Percentiles rank a stretch among this genome's conserved stretches.
phyloP scores from a whole-genome alignment of 2,113 vertebrate species.

The Crypturellus undulatus region DNA sequence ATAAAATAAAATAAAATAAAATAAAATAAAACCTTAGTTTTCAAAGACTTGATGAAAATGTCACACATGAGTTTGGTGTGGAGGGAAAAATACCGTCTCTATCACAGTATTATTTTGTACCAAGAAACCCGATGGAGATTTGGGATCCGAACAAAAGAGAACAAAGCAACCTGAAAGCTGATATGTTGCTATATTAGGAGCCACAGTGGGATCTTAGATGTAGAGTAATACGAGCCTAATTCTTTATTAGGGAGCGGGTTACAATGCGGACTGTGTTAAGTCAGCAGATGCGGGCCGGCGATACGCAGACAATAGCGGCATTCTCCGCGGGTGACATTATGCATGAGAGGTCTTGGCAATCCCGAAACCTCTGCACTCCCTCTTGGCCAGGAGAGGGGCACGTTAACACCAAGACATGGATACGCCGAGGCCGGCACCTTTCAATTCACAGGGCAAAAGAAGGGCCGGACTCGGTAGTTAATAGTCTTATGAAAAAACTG shows the following conservation, averaged over 20 bases:
- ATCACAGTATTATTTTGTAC: background rate
- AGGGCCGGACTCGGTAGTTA: background rate
- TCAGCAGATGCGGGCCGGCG: slow-evolving; percentile 3
- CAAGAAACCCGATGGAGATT: background rate
- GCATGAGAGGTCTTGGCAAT: background rate
- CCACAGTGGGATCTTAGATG: background rate
- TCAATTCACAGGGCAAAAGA: background rate
- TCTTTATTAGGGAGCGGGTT: slow-evolving; percentile 28
- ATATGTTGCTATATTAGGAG: background rate
- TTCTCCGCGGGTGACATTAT: slow-evolving; percentile 10
- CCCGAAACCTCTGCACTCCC: background rate
- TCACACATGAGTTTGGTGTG: background rate
- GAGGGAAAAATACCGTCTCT: background rate
- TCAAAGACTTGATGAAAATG: background rate
- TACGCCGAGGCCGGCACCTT: background rate
- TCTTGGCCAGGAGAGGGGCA: background rate
- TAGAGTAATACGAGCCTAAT: slow-evolving; percentile 46
- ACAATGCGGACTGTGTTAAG: slow-evolving; percentile 36
- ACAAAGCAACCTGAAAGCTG: slow-evolving; percentile 2
- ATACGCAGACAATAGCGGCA: slow-evolving; percentile 50
- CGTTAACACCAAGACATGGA: background rate
- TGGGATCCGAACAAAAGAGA: slow-evolving; percentile 1
- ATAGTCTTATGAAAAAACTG: background rate
- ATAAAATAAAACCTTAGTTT: background rate
- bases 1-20: no score